Evolutionary conservation across 1,140 invertebrate species (phyloP), one percentile per base, ranked within the genome.

Genomic region (Nasonia giraulti): DNA sequence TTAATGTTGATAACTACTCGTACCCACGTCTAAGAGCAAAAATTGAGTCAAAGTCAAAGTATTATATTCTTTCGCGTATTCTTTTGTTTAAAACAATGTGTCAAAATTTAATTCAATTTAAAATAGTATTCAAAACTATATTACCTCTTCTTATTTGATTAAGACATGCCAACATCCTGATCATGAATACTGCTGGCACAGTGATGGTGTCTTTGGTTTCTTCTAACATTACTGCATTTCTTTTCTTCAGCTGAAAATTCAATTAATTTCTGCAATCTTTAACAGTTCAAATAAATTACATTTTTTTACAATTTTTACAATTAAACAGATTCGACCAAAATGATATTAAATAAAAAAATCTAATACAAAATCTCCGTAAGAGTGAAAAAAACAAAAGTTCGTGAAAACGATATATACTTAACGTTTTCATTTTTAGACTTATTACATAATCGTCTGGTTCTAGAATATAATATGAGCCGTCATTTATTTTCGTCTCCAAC

Each of bases 161-260:
- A 31, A 98, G 92, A 87, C 96, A 96, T 31, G 96, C 96, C 88
- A 98, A 90, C 94, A 98, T 97, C 87, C 97, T 93, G 84, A 98
- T 96, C 96, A 98, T 97, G 89, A 98, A 97, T 74, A 96, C 95
- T 20, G 97, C 97, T 82, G 97, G 97, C 78, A 98, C 97, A 55
- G 97, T 98, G 87, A 98, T 97, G 0, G 97, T 98, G 89, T 98
- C 97, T 91, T 96, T 95, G 11, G 97, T 97, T 92, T 98, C 97
- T 93, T 97, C 97, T 87, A 98, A 92, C 96, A 98, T 97, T 37
- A 97, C 94, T 85, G 96, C 96, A 93, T 98, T 98, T 75, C 96
- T 93, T 91, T 95, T 94, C 85, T 96, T 96, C n/a, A 98, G 92
- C 97, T 98, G 89, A 94, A 87, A 88, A 87, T 87, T 80, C 27